Evolutionary conservation across 2,797 vertebrate genomes (phyloP), one percentile per base, ranked within the genome.

Genomic region (Clamator glandarius): DNA sequence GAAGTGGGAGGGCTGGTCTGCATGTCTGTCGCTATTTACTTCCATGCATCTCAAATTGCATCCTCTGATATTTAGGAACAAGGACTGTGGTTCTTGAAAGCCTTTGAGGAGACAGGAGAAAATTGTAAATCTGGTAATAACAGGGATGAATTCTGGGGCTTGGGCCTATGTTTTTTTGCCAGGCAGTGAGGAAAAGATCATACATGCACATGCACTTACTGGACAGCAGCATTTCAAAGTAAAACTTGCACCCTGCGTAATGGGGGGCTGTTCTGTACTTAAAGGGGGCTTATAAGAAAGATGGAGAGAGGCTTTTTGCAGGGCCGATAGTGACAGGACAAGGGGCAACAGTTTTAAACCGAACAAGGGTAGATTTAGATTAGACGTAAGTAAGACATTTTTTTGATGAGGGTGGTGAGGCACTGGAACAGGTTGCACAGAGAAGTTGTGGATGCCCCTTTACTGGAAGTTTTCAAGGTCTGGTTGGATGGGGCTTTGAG

Each of bases 51-150:
- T 92, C 62, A 82, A 11, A 76, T 81, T 59, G 36, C 36, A 54
- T 46, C 9, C 50, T 81, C 67, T 82, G 55, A 76, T 95, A 70
- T 74, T 84, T 29, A 67, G 80, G 31, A 84, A 7, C 31, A 50
- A 33, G 18, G 24, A 28, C 57, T 89, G 75, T 73, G 52, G 52
- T 50, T 90, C 59, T 51, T 28, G 7, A 93, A 91, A 91, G 36
- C 50, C 64, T 87, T 82, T 91, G 59, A 91, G 64, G n/a, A 76
- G 36, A 55, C 19, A 36, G 29, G 33, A 79, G 10, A 76, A 93
- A 74, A 91, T 76, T 55, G 28, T 77, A 70, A 84, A 92, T 94
- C 52, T 88, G 25, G 41, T 91, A 91, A 92, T 89, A 84, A 66
- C 9, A 80, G 5, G 28, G 51, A 64, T 31, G 84, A 66, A 69